Evolutionary conservation across 2,113 vertebrate genomes (phyloP).

Genomic region (Sphyrna mokarran): DNA sequence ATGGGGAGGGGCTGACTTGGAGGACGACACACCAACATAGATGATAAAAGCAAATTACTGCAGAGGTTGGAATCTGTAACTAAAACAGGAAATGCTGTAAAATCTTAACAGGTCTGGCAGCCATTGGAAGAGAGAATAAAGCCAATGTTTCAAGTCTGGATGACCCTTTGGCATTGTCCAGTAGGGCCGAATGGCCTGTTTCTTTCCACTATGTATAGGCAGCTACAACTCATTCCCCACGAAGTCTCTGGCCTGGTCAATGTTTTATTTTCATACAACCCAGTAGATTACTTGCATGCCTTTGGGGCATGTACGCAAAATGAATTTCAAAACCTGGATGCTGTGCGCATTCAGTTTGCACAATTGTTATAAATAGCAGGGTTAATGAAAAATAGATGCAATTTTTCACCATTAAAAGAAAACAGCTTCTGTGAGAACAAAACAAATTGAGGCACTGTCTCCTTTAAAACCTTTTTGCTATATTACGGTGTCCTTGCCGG

Average conservation of each 20-base stretch:
- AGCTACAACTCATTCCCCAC: not conserved
- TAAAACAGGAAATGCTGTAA: too few species aligned
- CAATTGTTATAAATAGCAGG: not conserved
- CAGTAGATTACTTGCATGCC: not conserved
- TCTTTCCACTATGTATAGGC: not conserved
- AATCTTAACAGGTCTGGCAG: too few species aligned
- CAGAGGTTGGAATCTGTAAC: too few species aligned
- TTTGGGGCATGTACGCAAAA: not conserved
- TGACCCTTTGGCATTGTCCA: too few species aligned
- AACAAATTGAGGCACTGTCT: not conserved
- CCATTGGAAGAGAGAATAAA: too few species aligned
- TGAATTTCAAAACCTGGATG: not conserved
- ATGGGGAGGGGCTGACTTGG: not conserved
- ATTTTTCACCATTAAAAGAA: slow-evolving; percentile 26
- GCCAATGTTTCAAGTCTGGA: too few species aligned
- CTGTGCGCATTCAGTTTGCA: not conserved
- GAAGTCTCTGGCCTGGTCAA: not conserved
- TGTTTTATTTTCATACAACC: not conserved
- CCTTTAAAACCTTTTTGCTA: not conserved
- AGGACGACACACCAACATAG: not conserved
- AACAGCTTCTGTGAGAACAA: not conserved
- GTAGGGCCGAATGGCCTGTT: not conserved
- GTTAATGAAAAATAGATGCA: not conserved
- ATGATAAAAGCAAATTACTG: not conserved
- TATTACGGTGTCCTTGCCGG: not conserved